Conservation (phyloP, 2,113 vertebrate species). For the Columba janthina region DNA sequence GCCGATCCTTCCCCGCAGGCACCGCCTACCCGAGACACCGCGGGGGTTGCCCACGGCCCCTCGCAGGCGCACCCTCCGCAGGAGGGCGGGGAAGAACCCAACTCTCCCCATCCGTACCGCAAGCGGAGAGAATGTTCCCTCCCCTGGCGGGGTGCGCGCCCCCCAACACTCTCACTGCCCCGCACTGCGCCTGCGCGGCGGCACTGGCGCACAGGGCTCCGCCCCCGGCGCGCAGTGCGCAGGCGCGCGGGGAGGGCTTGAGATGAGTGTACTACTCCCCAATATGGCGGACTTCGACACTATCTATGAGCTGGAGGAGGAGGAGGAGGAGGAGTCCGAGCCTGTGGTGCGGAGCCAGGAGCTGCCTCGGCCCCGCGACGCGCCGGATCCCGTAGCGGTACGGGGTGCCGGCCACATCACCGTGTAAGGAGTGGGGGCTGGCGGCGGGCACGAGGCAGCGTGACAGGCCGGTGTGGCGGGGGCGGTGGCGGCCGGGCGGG, state of each 20-base stretch:
- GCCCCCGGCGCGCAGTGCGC: background rate
- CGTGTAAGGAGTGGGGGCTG: constrained; percentile 84
- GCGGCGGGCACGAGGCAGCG: background rate
- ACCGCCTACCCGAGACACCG: background rate
- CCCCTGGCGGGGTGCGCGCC: rapidly evolving
- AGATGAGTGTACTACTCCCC: constrained; percentile 91
- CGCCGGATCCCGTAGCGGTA: constrained; percentile 93
- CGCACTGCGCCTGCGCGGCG: background rate
- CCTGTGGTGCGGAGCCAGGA: constrained; percentile 89
- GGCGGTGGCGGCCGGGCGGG: background rate
- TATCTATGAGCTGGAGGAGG: constrained; percentile 97
- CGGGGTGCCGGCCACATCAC: constrained; percentile 96
- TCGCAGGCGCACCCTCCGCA: background rate
- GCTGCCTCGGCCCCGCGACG: constrained; percentile 83
- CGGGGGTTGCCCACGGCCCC: rapidly evolving
- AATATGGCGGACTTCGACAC: constrained; percentile 99
- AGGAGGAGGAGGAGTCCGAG: background rate
- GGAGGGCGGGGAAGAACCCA: too few relatives aligned
- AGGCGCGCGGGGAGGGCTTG: constrained; percentile 15
- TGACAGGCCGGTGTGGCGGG: background rate
- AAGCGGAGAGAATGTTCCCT: too few relatives aligned
- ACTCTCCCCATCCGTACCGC: background rate
- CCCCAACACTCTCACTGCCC: rapidly evolving
- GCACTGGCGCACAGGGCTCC: background rate
- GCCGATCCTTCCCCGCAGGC: too few relatives aligned